These are phyloP conservation scores for Epinephelus fuscoguttatus DNA, from an alignment of 2,113 vertebrate species.

Conservation along the genomic window DNA sequence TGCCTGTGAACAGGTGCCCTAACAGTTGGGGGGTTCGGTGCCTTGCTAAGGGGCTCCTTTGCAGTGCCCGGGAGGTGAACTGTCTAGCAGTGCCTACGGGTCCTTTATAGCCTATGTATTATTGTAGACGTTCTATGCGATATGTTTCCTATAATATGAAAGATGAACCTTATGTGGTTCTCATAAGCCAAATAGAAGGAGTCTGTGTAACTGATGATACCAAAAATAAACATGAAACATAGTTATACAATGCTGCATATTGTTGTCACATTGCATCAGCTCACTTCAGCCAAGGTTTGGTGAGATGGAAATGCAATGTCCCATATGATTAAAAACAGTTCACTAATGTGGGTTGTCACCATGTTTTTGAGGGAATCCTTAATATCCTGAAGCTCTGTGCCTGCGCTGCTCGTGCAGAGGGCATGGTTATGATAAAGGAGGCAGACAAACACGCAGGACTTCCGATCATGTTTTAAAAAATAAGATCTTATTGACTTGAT, in stretches of 20 bases:
- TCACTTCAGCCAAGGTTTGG: not conserved
- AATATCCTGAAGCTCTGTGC: not conserved
- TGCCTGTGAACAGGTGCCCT: too few species aligned
- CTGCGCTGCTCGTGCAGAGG: not conserved
- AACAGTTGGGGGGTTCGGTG: too few species aligned
- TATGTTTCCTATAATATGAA: not conserved
- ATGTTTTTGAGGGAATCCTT: too few species aligned
- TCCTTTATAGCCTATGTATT: too few species aligned
- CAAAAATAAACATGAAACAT: not conserved
- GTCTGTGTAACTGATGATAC: too few species aligned
- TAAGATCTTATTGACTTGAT: not conserved
- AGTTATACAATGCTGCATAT: not conserved
- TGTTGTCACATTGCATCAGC: not conserved
- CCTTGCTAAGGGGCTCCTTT: too few species aligned
- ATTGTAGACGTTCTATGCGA: not conserved
- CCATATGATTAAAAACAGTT: not conserved
- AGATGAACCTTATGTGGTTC: not conserved
- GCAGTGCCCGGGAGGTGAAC: too few species aligned
- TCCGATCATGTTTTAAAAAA: not conserved
- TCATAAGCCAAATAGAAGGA: not conserved
- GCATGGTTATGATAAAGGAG: not conserved
- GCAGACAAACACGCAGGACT: not conserved
- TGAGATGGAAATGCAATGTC: not conserved
- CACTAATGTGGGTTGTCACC: not conserved
- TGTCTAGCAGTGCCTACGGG: too few species aligned